Conservation (phyloP, 2,888 invertebrate species). For the Anorthoa munda region DNA sequence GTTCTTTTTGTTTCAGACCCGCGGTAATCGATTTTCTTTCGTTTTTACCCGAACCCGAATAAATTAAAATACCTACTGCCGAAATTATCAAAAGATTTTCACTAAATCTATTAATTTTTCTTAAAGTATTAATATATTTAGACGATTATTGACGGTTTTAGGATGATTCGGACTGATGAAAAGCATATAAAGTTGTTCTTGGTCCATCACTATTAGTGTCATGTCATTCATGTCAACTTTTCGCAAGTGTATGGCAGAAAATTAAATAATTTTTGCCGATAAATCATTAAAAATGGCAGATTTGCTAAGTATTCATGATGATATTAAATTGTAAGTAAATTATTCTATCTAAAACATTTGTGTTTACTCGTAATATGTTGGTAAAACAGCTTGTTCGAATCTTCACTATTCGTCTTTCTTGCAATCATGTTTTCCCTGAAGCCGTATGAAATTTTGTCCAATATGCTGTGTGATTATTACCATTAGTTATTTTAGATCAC, state of each 20-base stretch:
- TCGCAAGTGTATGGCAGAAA: slow-evolving; percentile 64
- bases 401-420: slow-evolving; percentile 19
- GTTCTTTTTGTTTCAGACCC: no score
- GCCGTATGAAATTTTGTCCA: slow-evolving; percentile 64
- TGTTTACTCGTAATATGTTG: neutral
- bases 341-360: neutral
- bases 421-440: slow-evolving; percentile 70
- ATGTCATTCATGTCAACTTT: slow-evolving; percentile 64
- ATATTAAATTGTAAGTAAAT: slow-evolving; percentile 93
- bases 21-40: no score
- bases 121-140: neutral
- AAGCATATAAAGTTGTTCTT: no score
- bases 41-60: neutral
- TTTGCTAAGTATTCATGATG: slow-evolving; percentile 93
- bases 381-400: slow-evolving; percentile 20
- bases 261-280: slow-evolving; percentile 63
- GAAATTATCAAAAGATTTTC: neutral
- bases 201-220: slow-evolving; percentile 40
- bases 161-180: no score
- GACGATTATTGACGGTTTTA: neutral
- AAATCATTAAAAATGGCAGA: slow-evolving; percentile 86
- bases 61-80: neutral
- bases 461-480: slow-evolving; percentile 13
- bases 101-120: neutral
- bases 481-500: neutral